Evolutionary conservation across 1,140 invertebrate genomes (phyloP), one percentile per base, ranked within the genome.

Genomic region (Drosophila kepulauana): DNA sequence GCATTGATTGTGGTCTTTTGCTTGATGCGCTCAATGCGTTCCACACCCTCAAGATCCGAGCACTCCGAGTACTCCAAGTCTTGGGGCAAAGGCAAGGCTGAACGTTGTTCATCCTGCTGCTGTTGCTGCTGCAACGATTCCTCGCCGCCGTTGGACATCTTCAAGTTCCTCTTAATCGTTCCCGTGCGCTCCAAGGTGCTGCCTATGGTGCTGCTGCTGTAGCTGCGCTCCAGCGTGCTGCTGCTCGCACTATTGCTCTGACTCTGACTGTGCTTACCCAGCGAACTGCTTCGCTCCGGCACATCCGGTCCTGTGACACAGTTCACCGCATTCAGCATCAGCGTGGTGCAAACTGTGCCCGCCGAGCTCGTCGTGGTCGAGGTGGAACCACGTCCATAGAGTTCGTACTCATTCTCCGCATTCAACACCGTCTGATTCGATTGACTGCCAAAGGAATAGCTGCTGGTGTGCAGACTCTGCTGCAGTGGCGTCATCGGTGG

Each of bases 341-440:
- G 85, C 1, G 96, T 96, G 0, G 97, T 97, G 74, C 96, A 97
- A 43, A 98, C 97, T 0, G 97, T 98, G 45, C 97, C 97, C 45
- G 97, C 97, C 5, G 97, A 98, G 82, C 97, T 98, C 1, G 97
- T 97, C 0, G 97, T 98, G 0, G 97, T 98, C 11, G 97, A 97
- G 0, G 97, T 98, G 0, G 96, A 97, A 1, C 97, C 97, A 92
- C 97, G 96, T 2, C 97, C 97, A 86, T 97, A 98, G 1, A 98
- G 92, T 93, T 98, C 97, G 86, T 98, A 98, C 90, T 98, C 97
- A 91, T 96, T 97, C 93, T 97, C 97, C 1, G 96, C 95, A 78
- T 93, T 95, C 90, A 93, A 93, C 82, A 93, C 94, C 87, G 93
- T 94, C 79, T 94, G 95, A 75, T 94, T 91, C 2, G 94, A 92